Evolutionary conservation across 2,797 vertebrate species (phyloP), one percentile per base, ranked within the genome.

Genomic region (Selene dorsalis): DNA sequence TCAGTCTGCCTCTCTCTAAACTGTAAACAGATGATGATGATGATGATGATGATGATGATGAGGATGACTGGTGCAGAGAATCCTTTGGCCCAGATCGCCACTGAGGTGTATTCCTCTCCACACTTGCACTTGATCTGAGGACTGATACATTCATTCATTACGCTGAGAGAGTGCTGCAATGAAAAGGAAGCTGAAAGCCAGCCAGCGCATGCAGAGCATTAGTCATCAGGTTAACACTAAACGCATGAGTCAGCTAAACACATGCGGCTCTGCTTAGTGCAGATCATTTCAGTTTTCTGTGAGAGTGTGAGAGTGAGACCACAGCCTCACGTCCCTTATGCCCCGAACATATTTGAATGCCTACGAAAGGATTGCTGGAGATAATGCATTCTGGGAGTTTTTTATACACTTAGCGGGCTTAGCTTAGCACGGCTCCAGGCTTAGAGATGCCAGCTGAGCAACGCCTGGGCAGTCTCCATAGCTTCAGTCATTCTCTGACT

Each of bases 201-300:
- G 77, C 69, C 41, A 62, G 30, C 56, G 63, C 69, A 73, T 73
- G 50, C 39, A 11, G 57, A 32, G 48, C 48, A 63, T 79, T 69
- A 68, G 30, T 79, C 63, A 68, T 79, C 69, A 62, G 70, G 50
- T 63, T 43, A 57, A 68, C 64, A 57, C 50, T 58, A 58, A 73
- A 74, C 7, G 9, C 62, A 73, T 62, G 58, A 73, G 77, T 79
- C 70, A 69, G 70, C 77, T 55, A 57, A 73, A 79, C 50, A 48
- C 70, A 68, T 45, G 67, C 62, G 66, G 56, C 56, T 53, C 47
- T 45, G 38, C 43, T 57, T n/a, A 18, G n/a, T 56, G 39, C 2
- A 2, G 60, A 56, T 69, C 50, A 48, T 62, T 62, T 52, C n/a
- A 52, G 50, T 52, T 67, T 8, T 62, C 17, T 45, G 17, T 22